Evolutionary conservation across 2,113 vertebrate species (phyloP).

Genomic region (Paramisgurnus dabryanus): DNA sequence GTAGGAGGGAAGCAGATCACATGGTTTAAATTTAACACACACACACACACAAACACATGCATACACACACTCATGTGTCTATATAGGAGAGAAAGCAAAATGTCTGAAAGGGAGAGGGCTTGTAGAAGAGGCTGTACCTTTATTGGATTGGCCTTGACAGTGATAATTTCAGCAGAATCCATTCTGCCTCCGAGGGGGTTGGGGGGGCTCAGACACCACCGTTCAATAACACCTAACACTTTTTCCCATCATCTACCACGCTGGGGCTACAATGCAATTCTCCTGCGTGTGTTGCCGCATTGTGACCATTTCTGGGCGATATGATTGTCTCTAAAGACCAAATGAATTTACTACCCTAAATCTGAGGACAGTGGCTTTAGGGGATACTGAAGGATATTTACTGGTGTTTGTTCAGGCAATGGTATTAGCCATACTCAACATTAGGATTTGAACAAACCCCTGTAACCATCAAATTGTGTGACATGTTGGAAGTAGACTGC

Average conservation of each 20-base stretch:
- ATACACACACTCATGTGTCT: not conserved
- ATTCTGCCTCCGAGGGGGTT: constrained; percentile 27
- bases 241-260: constrained; percentile 43
- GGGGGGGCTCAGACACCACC: constrained; percentile 23
- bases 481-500: too few relatives aligned
- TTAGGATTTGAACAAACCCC: not conserved
- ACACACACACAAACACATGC: constrained; percentile 1
- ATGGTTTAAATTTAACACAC: constrained; percentile 70
- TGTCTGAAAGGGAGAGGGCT: constrained; percentile 24
- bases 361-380: not conserved
- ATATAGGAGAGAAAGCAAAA: constrained; percentile 12
- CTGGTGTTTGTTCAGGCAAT: not conserved
- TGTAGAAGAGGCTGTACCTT: constrained; percentile 41
- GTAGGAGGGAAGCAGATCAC: constrained; percentile 72
- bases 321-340: constrained; percentile 23
- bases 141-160: constrained; percentile 56
- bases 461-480: not conserved
- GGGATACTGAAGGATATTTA: constrained; percentile 15
- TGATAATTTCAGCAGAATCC: constrained; percentile 53
- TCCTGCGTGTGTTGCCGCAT: constrained; percentile 21
- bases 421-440: not conserved
- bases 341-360: constrained; percentile 23
- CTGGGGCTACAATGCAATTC: constrained; percentile 38
- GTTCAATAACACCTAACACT: constrained; percentile 46
- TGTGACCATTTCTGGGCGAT: constrained; percentile 22